These are phyloP conservation scores for Aleadryas rufinucha DNA, from an alignment of 2,113 vertebrate genomes.

Conservation along the genomic window DNA sequence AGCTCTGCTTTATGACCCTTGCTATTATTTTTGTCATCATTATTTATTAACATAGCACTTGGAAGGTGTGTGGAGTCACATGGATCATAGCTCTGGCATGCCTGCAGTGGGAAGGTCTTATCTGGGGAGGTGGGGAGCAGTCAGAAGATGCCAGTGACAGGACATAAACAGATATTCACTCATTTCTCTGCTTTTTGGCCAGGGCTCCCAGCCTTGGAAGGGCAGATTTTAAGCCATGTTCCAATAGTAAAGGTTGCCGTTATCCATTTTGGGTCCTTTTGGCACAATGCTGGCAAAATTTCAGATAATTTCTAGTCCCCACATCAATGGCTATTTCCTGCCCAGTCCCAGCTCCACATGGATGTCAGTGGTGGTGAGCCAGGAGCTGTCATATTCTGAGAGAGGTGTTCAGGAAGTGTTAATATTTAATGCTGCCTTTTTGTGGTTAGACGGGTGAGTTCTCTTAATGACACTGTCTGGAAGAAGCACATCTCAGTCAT, in stretches of 20 bases:
- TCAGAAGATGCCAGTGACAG: neutral
- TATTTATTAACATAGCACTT: neutral
- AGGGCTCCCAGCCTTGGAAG: neutral
- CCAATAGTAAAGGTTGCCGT: neutral
- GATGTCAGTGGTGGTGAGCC: neutral
- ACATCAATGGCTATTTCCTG: neutral
- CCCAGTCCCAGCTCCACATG: neutral
- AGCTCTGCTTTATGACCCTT: neutral
- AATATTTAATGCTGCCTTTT: slow-evolving; percentile 51
- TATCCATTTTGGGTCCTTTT: neutral
- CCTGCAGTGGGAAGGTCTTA: neutral
- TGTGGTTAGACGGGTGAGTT: neutral
- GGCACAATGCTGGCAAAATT: neutral
- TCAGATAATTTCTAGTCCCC: neutral
- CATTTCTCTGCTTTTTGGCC: neutral
- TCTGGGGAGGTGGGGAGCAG: neutral
- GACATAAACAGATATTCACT: neutral
- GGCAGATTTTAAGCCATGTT: neutral
- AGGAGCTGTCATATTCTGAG: neutral
- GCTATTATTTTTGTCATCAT: neutral
- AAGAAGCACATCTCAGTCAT: neutral
- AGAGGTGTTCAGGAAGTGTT: slow-evolving; percentile 9
- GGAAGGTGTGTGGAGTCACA: neutral
- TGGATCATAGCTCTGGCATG: neutral
- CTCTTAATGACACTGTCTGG: neutral